phyloP scores from a whole-genome alignment of 2,113 vertebrate genomes.

The Pluvialis apricaria region DNA sequence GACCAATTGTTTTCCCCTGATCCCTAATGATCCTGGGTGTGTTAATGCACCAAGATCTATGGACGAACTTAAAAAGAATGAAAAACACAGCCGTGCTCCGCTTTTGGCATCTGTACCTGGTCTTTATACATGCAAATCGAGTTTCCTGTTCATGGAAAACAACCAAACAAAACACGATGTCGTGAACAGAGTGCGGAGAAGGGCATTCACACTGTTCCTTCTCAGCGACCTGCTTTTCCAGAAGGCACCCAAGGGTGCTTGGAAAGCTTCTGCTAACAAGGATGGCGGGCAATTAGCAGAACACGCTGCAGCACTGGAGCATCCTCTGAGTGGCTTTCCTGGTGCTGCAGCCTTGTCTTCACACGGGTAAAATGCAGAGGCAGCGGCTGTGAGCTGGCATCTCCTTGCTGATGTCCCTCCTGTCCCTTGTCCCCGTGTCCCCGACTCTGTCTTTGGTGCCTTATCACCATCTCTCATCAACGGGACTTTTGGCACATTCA shows the following conservation, averaged over 20 bases:
- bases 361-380: fast-evolving
- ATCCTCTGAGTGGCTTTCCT: not conserved
- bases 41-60: not conserved
- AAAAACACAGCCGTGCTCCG: not conserved
- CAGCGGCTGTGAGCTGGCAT: fast-evolving
- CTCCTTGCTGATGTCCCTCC: not conserved
- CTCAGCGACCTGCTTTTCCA: not conserved
- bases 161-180: not conserved
- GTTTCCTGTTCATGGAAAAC: not conserved
- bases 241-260: not conserved
- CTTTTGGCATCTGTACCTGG: slow-evolving; percentile 1
- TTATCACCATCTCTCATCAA: not conserved
- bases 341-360: not conserved
- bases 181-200: not conserved
- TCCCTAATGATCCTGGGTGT: not conserved
- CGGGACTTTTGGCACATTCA: not conserved
- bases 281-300: not conserved
- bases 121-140: slow-evolving; percentile 20
- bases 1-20: not conserved
- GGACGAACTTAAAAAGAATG: not conserved
- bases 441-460: fast-evolving
- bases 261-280: not conserved
- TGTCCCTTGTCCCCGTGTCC: not conserved
- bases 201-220: not conserved
- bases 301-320: not conserved